A percentile compares a stretch with the other conserved stretches of the same genome.
Conservation (phyloP, 2,888 invertebrate genomes). For the Drosophila kambysellisi region DNA sequence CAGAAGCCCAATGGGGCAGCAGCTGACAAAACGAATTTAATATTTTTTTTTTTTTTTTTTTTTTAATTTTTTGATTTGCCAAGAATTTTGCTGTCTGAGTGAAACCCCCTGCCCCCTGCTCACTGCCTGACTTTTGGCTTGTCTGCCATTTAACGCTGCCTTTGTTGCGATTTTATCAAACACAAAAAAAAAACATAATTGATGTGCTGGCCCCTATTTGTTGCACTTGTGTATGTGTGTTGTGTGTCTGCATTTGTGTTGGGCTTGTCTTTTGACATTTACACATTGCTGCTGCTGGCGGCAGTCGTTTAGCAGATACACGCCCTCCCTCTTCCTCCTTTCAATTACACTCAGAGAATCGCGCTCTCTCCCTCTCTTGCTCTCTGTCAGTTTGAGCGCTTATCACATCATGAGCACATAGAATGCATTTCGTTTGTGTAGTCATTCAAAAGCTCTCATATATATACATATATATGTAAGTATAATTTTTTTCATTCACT, state of each 20-base stretch:
- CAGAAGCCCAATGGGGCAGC: slow-evolving; percentile 18
- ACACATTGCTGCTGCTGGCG: slow-evolving; percentile 66
- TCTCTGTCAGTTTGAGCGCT: slow-evolving; percentile 13
- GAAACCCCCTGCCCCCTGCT: slow-evolving; percentile 12
- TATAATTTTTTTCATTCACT: slow-evolving; percentile 24
- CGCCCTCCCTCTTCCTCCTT: slow-evolving; percentile 17
- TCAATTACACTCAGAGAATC: neutral
- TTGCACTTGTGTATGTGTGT: slow-evolving; percentile 27
- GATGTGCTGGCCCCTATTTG: slow-evolving; percentile 71
- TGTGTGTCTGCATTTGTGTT: slow-evolving; percentile 33
- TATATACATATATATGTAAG: neutral
- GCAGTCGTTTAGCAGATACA: slow-evolving; percentile 43
- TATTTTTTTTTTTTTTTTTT: slow-evolving; percentile 10
- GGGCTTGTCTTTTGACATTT: slow-evolving; percentile 66
- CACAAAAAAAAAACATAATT: slow-evolving; percentile 70
- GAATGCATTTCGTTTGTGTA: slow-evolving; percentile 25
- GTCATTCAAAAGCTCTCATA: slow-evolving; percentile 24
- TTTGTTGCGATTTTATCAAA: slow-evolving; percentile 71
- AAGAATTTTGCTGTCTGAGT: slow-evolving; percentile 61
- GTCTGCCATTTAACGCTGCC: slow-evolving; percentile 21
- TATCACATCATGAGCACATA: slow-evolving; percentile 20
- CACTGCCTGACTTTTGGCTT: slow-evolving; percentile 5
- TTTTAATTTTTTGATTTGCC: slow-evolving; percentile 59
- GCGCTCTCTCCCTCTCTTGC: slow-evolving; percentile 10
- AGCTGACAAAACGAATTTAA: slow-evolving; percentile 33